Conservation (phyloP, 2,888 invertebrate genomes). For the Caenorhabditis zanzibari region DNA sequence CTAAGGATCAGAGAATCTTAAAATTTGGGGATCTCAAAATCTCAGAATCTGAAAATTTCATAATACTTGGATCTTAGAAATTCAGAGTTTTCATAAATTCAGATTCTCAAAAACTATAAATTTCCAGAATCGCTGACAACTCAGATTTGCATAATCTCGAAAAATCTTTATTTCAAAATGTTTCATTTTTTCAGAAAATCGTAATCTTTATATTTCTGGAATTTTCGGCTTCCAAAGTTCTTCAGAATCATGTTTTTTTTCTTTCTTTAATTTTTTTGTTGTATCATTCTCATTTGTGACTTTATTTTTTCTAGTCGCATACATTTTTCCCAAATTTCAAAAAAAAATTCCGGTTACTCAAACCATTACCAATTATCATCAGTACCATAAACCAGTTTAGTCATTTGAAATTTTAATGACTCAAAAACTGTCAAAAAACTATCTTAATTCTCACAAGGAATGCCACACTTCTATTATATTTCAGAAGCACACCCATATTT, state of each 20-base stretch:
- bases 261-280: neutral
- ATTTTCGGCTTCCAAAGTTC: neutral
- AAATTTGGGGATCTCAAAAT: neutral
- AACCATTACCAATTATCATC: too few relatives aligned
- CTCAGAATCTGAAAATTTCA: neutral
- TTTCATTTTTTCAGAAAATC: too few relatives aligned
- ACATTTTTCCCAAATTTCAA: neutral
- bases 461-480: too few relatives aligned
- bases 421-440: too few relatives aligned
- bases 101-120: neutral
- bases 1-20: neutral
- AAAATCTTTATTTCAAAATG: too few relatives aligned
- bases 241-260: neutral
- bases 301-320: neutral
- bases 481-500: too few relatives aligned
- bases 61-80: neutral
- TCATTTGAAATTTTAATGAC: too few relatives aligned
- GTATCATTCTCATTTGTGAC: neutral
- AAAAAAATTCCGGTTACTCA: too few relatives aligned
- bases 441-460: too few relatives aligned
- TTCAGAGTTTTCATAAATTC: neutral
- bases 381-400: too few relatives aligned
- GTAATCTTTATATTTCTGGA: too few relatives aligned
- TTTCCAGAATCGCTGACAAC: neutral
- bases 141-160: neutral